These are phyloP conservation scores for Gambusia yucatana DNA, from an alignment of 2,797 vertebrate species.

Conservation along the genomic window DNA sequence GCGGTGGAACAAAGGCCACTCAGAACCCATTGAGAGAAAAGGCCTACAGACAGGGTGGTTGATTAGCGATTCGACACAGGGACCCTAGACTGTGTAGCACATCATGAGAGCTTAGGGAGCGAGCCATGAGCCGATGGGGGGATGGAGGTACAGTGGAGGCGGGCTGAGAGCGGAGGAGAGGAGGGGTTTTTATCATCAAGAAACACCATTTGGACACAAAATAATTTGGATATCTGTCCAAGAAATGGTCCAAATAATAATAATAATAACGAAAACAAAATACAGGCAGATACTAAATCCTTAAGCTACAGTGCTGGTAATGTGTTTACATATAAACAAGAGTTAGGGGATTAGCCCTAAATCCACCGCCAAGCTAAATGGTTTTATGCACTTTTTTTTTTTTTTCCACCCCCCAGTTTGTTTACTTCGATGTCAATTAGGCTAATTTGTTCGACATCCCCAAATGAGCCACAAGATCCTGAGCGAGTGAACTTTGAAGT, in stretches of 20 bases:
- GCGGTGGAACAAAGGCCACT: slow-evolving; percentile 79
- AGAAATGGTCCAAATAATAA: slow-evolving; percentile 33
- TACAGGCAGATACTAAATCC: slow-evolving; percentile 68
- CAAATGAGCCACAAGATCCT: slow-evolving; percentile 57
- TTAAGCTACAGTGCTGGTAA: slow-evolving; percentile 65
- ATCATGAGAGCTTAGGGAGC: slow-evolving; percentile 83
- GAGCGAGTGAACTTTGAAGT: slow-evolving; percentile 61
- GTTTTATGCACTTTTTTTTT: slow-evolving; percentile 60
- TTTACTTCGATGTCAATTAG: slow-evolving; percentile 77
- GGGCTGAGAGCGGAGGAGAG: slow-evolving; percentile 32
- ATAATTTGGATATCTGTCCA: slow-evolving; percentile 60
- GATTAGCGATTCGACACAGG: slow-evolving; percentile 83
- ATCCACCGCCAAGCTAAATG: slow-evolving; percentile 74
- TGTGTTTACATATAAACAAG: slow-evolving; percentile 78
- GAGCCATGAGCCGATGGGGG: slow-evolving; percentile 65
- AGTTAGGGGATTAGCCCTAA: slow-evolving; percentile 75
- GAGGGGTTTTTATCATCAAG: slow-evolving; percentile 50
- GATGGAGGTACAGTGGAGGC: slow-evolving; percentile 50
- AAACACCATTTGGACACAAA: slow-evolving; percentile 68
- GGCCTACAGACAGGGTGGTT: slow-evolving; percentile 79
- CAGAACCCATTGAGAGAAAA: slow-evolving; percentile 77
- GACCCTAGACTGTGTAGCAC: slow-evolving; percentile 80
- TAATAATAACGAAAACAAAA: background rate
- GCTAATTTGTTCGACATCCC: slow-evolving; percentile 71
- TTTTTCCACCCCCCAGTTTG: slow-evolving; percentile 48